These are phyloP conservation scores for Crossaster papposus DNA, from an alignment of 53 echinoderm and acorn worm genomes.

Conservation along the genomic window DNA sequence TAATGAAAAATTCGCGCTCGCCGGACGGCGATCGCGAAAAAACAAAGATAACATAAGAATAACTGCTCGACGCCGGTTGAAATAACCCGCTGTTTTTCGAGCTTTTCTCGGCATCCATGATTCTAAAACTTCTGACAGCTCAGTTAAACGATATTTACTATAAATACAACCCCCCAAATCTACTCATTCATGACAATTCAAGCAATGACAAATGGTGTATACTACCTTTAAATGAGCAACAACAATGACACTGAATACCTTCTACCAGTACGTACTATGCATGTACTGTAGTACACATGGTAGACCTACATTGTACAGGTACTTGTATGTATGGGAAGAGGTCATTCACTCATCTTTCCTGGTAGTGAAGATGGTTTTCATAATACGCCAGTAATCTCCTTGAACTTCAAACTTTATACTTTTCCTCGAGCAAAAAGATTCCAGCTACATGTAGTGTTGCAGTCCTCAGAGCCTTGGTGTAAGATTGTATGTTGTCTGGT, in stretches of 20 bases:
- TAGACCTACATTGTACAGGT: not conserved
- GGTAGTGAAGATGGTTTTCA: not conserved
- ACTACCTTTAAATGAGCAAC: not conserved
- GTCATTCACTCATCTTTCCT: slow-evolving; percentile 39
- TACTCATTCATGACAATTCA: too few species aligned
- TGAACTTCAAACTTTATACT: slow-evolving; percentile 56
- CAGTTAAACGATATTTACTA: too few species aligned
- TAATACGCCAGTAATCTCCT: not conserved
- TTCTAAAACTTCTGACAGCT: too few species aligned
- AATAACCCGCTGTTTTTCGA: too few species aligned
- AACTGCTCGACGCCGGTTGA: too few species aligned
- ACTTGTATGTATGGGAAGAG: not conserved
- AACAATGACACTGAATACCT: not conserved
- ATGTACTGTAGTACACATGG: too few species aligned
- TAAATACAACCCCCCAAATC: too few species aligned
- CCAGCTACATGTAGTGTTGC: not conserved
- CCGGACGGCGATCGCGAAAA: too few species aligned
- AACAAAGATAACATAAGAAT: too few species aligned
- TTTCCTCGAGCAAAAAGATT: not conserved
- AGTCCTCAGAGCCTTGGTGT: not conserved
- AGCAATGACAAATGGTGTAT: too few species aligned
- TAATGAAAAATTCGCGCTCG: too few species aligned
- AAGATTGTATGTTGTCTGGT: not conserved
- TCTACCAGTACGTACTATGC: not conserved
- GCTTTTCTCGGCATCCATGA: too few species aligned